Conservation (phyloP, 2,888 invertebrate species). For the Hydropsyche betteni region DNA sequence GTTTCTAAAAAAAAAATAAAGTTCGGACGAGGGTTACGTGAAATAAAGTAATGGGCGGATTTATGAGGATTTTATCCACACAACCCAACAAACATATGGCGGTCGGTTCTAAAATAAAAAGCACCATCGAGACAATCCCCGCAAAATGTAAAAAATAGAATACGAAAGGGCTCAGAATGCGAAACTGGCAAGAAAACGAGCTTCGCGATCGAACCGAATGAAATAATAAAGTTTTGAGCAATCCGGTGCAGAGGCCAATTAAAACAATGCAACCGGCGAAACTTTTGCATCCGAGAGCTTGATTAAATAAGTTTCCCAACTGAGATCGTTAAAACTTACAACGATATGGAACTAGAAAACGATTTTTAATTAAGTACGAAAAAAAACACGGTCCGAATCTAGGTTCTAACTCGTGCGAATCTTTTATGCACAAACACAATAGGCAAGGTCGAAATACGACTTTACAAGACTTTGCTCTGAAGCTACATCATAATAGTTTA, state of each 20-base stretch:
- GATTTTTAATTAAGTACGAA: no score
- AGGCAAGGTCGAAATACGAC: no score
- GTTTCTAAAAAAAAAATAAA: no score
- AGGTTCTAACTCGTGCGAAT: no score
- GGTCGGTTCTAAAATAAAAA: neutral
- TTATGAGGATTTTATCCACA: slow-evolving; percentile 30
- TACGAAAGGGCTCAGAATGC: no score
- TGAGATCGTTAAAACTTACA: slow-evolving; percentile 13
- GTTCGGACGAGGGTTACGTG: slow-evolving; percentile 7
- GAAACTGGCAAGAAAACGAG: no score
- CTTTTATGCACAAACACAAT: no score
- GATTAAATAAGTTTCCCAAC: slow-evolving; percentile 26
- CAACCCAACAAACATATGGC: slow-evolving; percentile 14
- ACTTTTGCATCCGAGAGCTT: slow-evolving; percentile 23
- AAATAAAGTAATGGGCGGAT: slow-evolving; percentile 31
- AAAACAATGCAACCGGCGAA: slow-evolving; percentile 29
- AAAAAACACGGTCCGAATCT: no score
- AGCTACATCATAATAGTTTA: no score
- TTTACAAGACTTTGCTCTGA: no score
- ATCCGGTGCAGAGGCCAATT: slow-evolving; percentile 17
- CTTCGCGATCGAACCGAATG: neutral
- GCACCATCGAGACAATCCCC: neutral
- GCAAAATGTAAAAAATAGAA: neutral
- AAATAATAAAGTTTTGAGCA: slow-evolving; percentile 12
- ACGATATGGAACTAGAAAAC: neutral